A percentile compares a stretch with the other conserved stretches of the same genome.
phyloP scores from a whole-genome alignment of 2,797 vertebrate genomes.

The Petrocephalus schoutedeni region DNA sequence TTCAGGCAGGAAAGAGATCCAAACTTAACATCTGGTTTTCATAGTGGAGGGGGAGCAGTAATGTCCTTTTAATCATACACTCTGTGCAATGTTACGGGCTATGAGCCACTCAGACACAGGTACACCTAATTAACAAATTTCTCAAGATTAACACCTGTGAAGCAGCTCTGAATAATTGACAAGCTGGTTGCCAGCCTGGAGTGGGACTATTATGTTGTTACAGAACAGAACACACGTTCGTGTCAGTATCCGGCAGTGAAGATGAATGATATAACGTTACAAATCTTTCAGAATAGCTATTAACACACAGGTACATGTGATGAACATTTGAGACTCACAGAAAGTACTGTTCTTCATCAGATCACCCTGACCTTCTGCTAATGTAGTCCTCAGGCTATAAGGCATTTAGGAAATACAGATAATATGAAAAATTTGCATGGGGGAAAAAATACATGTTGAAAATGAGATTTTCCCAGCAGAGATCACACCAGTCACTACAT shows the following conservation, averaged over 20 bases:
- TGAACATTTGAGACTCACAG: not conserved
- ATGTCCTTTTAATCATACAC: not conserved
- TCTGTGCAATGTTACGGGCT: not conserved
- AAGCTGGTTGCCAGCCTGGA: not conserved
- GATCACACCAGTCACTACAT: not conserved
- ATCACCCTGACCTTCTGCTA: not conserved
- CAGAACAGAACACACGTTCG: not conserved
- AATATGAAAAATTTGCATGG: too few relatives aligned
- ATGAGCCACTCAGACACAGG: not conserved
- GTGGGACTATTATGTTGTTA: not conserved
- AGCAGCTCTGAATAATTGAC: not conserved
- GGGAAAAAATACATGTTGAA: not conserved
- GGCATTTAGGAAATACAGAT: not conserved
- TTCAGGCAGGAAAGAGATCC: not conserved
- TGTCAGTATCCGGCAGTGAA: not conserved
- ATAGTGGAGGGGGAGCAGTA: not conserved
- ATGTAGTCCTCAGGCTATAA: not conserved
- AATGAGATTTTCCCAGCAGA: not conserved
- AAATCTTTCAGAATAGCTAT: not conserved
- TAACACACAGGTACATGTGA: not conserved
- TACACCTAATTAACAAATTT: slow-evolving; percentile 12
- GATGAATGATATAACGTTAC: not conserved
- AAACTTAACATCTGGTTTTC: not conserved
- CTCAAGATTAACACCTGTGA: slow-evolving; percentile 14
- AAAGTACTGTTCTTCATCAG: not conserved